These are phyloP conservation scores for Falco biarmicus DNA, from an alignment of 2,797 vertebrate genomes.

Conservation along the genomic window DNA sequence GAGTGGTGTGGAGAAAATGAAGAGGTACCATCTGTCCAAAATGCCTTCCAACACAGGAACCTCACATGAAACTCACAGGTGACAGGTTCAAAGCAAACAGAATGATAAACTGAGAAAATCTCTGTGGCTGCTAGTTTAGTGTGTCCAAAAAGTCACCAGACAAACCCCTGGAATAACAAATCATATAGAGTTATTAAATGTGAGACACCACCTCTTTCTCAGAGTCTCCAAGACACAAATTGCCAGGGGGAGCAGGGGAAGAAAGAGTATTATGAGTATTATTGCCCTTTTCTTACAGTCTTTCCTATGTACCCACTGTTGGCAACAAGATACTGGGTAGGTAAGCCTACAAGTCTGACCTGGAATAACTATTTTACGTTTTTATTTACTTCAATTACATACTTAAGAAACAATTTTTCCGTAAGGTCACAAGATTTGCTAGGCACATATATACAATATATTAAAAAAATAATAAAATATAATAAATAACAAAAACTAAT, in stretches of 20 bases:
- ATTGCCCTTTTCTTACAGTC: not conserved
- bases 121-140: not conserved
- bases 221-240: not conserved
- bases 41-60: not conserved
- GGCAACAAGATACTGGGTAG: not conserved
- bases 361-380: not conserved
- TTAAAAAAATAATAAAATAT: not conserved
- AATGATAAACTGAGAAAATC: not conserved
- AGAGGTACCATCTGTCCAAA: not conserved
- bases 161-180: not conserved
- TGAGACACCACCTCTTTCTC: not conserved
- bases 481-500: not conserved
- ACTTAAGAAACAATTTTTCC: not conserved
- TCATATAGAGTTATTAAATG: not conserved
- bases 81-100: not conserved
- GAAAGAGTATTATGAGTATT: not conserved
- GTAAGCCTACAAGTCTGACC: not conserved
- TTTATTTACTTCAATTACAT: not conserved
- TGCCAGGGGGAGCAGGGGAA: not conserved
- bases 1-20: not conserved
- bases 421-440: not conserved
- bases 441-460: not conserved
- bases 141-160: not conserved
- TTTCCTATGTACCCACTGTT: not conserved
- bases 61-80: rapidly evolving